Base-by-base conservation (phyloP, 2,888 invertebrate genomes). In the Sepioteuthis lessoniana region DNA sequence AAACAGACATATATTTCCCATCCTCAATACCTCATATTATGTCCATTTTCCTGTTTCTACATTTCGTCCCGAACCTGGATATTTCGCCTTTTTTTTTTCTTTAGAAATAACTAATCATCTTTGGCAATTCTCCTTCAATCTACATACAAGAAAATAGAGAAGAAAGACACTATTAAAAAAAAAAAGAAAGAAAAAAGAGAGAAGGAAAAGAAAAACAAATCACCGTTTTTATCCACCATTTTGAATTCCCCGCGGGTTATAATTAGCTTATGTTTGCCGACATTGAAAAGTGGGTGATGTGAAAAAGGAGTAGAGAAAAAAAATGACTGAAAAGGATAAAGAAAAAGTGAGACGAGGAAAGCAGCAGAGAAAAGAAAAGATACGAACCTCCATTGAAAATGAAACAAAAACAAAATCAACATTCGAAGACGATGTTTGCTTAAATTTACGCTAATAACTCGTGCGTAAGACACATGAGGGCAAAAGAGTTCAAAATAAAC, bases 241-340 rank as follows among this genome's bases (percentile, higher is more conserved):
- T 76, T 76, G 76, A 76, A 76, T 35, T 35, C n/a, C 76, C 76
- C n/a, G 35, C 76, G 76, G 76, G 76, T 76, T n/a, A 76, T 76
- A 76, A 76, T 76, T 76, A 76, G n/a, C 76, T 76, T 76, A 76
- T 76, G n/a, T 76, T 76, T 76, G 76, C 19, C 76, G 76, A 76
- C 76, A 76, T 76, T 76, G 76, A 76, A 76, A 76, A 76, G n/a
- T 76, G 76, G 76, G n/a, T n/a, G 76, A 76, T 76, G 76, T n/a
- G 76, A 76, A 35, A 76, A n/a, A n/a, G n/a, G n/a, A 5, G n/a
- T 7, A 25, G 28, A 19, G 55, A 60, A 31, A 76, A n/a, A 76
- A n/a, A 35, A n/a, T 10, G 19, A 35, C 4, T 76, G 35, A n/a
- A 19, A 19, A 76, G n/a, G 76, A 13, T 3, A 3, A 7, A 16